These are phyloP conservation scores for Rhegmatorhina hoffmannsi DNA, from an alignment of 2,113 vertebrate genomes.

Conservation along the genomic window DNA sequence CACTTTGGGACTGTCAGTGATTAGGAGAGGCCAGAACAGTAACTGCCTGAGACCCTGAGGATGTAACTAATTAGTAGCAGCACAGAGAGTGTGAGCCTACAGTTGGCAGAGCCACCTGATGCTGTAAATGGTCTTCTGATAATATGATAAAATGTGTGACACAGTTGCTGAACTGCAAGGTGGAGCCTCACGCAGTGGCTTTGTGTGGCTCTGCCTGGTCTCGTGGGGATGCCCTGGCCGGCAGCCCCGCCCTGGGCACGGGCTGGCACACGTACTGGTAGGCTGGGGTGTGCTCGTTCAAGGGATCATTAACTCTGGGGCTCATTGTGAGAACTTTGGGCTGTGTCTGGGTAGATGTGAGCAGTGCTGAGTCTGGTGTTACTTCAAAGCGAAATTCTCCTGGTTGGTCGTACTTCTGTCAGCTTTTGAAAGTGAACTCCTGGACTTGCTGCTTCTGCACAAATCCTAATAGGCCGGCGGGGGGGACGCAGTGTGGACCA, in stretches of 20 bases:
- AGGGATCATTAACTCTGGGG: background rate
- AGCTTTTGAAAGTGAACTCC: constrained; percentile 31
- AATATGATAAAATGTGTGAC: background rate
- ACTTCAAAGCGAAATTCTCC: constrained; percentile 4
- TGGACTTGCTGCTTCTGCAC: constrained; percentile 4
- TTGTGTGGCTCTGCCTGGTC: background rate
- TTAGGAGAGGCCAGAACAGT: background rate
- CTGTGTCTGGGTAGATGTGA: constrained; percentile 1
- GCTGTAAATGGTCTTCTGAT: background rate
- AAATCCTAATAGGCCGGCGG: background rate
- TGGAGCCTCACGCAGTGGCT: background rate
- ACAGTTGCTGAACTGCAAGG: background rate
- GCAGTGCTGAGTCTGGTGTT: background rate
- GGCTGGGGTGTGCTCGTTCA: background rate
- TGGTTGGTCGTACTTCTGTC: background rate
- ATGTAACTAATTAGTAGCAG: constrained; percentile 2
- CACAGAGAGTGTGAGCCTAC: background rate
- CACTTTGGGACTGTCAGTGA: background rate
- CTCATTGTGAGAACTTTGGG: background rate
- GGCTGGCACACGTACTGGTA: background rate
- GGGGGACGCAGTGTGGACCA: background rate
- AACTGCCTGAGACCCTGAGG: background rate
- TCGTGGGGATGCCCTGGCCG: background rate
- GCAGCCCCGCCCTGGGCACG: background rate
- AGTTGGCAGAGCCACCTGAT: background rate